Percentiles rank a stretch among this genome's conserved stretches.
Evolutionary conservation across 1,140 invertebrate species (phyloP).

Genomic region (Alviniconcha marisindica): DNA sequence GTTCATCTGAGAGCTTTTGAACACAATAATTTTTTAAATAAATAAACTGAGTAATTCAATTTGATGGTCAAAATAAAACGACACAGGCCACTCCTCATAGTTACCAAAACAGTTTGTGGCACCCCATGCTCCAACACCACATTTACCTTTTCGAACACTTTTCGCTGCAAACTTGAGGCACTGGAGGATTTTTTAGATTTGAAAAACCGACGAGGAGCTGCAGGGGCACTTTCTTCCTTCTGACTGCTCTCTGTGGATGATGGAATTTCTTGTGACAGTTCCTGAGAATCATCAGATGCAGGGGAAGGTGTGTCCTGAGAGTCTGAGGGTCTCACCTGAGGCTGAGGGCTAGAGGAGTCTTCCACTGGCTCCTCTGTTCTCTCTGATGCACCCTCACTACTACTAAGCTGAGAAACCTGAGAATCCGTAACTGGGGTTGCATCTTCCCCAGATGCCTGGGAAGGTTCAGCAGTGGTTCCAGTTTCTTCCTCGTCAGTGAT

Average conservation of each 20-base stretch:
- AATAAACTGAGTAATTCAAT: too few relatives aligned
- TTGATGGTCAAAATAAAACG: too few relatives aligned
- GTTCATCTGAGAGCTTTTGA: too few relatives aligned
- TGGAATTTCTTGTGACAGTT: constrained; percentile 46
- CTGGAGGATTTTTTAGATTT: constrained; percentile 59
- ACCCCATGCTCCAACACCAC: too few relatives aligned
- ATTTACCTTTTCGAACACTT: constrained; percentile 58
- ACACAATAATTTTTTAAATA: too few relatives aligned
- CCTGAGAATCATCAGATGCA: constrained; percentile 52
- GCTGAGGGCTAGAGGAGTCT: constrained; percentile 23
- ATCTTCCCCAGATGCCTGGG: background rate
- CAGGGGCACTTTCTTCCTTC: constrained; percentile 34
- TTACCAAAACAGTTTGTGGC: too few relatives aligned
- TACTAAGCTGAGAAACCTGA: constrained; percentile 15
- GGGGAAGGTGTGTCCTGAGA: constrained; percentile 38
- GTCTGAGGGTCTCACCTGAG: constrained; percentile 28
- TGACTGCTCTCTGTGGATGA: constrained; percentile 49
- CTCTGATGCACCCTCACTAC: background rate
- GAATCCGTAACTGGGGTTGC: background rate
- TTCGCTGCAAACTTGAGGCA: constrained; percentile 44
- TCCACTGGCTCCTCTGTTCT: background rate
- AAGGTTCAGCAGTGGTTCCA: background rate
- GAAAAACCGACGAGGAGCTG: constrained; percentile 55
- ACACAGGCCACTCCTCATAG: too few relatives aligned
- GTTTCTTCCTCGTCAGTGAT: constrained; percentile 20